Base-by-base conservation (phyloP, 2,888 invertebrate genomes). In the Nomada flava region DNA sequence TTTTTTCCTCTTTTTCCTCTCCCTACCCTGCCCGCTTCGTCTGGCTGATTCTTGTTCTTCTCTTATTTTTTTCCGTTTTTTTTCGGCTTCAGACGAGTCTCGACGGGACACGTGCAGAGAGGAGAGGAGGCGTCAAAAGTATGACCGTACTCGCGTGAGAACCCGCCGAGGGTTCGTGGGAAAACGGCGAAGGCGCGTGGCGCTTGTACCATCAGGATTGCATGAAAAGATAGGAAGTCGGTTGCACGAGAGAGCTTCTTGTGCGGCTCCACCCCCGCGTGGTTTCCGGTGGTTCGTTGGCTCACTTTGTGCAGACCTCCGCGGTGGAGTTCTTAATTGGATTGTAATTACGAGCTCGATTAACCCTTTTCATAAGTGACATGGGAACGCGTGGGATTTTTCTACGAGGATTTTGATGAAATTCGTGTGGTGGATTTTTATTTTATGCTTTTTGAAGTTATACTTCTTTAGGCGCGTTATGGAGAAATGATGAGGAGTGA, bases 181-280 rank as follows among this genome's bases (percentile, higher is more conserved):
- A 93, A 93, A 93, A 93, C 92, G 88, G 90, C 88, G 91, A 90
- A 91, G 91, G 91, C 90, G 91, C 91, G 87, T 93, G 93, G 93
- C 92, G 93, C 93, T 93, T 93, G 89, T 89, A 78, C 65, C 90
- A 92, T 83, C 92, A 92, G 93, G 93, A 90, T 83, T 76, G 53
- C 92, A 93, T 85, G 87, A 89, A 81, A 57, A 4, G 18, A 50
- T 9, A 65, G 77, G 50, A 87, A 70, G 84, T 23, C 11, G 7
- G 1, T 11, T 18, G n/a, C 5, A 20, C 23, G 7, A 7, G 36
- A 7, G 20, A 44, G 60, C 52, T 53, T 23, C 53, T 44, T 36
- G 62, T 23, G 13, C 36, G 29, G 50, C 53, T 60, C 57, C 82
- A 75, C 71, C 82, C 82, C 68, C 72, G 64, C 67, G 11, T 9